phyloP scores from a whole-genome alignment of 2,797 vertebrate genomes.

The Cossypha caffra region DNA sequence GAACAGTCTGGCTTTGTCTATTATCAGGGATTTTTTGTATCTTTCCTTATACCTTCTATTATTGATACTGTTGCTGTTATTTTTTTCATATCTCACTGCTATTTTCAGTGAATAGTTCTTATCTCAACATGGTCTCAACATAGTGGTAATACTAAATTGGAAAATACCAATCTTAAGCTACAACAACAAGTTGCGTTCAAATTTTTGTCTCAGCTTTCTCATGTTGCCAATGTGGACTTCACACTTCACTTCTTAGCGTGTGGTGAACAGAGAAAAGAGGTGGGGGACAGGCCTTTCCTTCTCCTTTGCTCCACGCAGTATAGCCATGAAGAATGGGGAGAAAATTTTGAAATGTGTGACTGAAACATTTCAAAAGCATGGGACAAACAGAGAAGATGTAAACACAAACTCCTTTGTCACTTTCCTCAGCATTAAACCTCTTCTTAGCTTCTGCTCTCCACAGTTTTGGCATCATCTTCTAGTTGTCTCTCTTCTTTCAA shows the following conservation, averaged over 20 bases:
- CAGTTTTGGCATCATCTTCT: not conserved
- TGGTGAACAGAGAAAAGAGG: not conserved
- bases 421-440: not conserved
- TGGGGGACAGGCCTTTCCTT: not conserved
- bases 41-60: not conserved
- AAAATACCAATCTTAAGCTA: not conserved
- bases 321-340: not conserved
- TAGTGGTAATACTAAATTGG: not conserved
- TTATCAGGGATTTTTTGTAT: fast-evolving
- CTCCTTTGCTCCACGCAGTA: not conserved
- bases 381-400: not conserved
- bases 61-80: not conserved
- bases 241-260: not conserved
- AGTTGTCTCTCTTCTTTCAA: not conserved
- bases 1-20: not conserved
- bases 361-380: not conserved
- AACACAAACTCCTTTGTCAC: not conserved
- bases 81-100: not conserved
- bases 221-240: not conserved
- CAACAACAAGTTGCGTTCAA: not conserved
- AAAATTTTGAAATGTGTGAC: not conserved
- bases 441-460: not conserved
- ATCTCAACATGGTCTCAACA: not conserved
- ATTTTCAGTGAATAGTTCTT: not conserved
- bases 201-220: not conserved